Base-by-base conservation (phyloP, 2,888 invertebrate genomes). In the Drosophila peninsularis region DNA sequence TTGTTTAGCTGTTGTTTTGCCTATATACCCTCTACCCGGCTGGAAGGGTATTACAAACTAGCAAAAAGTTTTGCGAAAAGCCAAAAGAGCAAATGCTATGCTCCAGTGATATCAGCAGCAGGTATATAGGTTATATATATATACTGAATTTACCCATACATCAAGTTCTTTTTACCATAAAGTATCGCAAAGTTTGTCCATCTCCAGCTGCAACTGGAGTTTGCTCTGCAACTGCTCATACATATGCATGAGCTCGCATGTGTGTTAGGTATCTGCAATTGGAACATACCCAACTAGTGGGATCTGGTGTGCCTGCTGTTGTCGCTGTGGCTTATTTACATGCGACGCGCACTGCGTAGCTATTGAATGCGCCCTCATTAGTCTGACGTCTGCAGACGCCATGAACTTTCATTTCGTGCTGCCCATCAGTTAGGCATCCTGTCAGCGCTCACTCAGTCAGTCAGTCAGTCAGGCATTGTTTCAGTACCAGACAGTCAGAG, bases 291-390 rank as follows among this genome's bases (percentile, higher is more conserved):
- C 41, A 41, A 14, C 42, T 44, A 50, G 30, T 11, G 9, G 6
- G 19, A 30, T 65, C 14, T 21, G 36, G 32, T 34, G 53, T 3
- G 30, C 4, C 19, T 7, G 47, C 5, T 19, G 47, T 13, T 56
- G 44, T 27, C 45, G 21, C 34, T 30, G 42, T 36, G 42, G 49
- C 50, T 62, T 58, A 44, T 70, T 64, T 71, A 45, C 60, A 67
- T 62, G 62, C 68, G 52, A 53, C 65, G 57, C 62, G 56, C 42
- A 50, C 55, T 66, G 61, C 71, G 50, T 66, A 70, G 63, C 58
- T 58, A 47, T 61, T 61, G 54, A 63, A 80, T 60, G 67, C 50
- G 58, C 54, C 44, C 57, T 71, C 83, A 86, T 82, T 83, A 82
- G 74, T 77, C 78, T 71, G 50, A 36, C 53, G 27, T 42, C 58